A percentile compares a stretch with the other conserved stretches of the same genome.
These are phyloP conservation scores for Gobio gobio DNA, from an alignment of 2,113 vertebrate species.

Conservation along the genomic window DNA sequence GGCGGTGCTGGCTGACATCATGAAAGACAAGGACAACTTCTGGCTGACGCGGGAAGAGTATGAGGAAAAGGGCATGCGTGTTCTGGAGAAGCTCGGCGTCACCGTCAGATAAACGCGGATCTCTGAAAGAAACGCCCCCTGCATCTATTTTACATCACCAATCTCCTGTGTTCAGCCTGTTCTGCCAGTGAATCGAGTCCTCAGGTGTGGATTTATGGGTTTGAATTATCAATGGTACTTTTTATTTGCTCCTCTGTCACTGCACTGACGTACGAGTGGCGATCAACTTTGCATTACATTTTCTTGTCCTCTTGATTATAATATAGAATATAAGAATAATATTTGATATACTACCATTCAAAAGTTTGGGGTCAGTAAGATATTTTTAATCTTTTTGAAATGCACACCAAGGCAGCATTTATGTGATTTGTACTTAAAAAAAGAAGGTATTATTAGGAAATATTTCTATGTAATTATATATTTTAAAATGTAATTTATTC, in stretches of 20 bases:
- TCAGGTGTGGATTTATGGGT: conserved; percentile 41
- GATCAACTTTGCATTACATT: background rate
- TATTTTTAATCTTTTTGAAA: background rate
- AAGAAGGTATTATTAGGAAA: too few species aligned
- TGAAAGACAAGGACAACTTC: conserved; percentile 99
- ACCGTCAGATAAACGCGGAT: conserved; percentile 92
- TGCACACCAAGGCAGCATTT: background rate
- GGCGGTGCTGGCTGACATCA: conserved; percentile 96
- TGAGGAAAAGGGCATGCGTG: conserved; percentile 94
- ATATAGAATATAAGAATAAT: background rate
- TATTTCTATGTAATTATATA: too few species aligned
- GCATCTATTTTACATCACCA: conserved; percentile 63
- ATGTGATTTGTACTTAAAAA: too few species aligned
- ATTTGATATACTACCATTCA: background rate
- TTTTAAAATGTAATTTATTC: background rate
- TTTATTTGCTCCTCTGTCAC: background rate
- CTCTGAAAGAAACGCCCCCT: conserved; percentile 65
- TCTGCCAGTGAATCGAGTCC: conserved; percentile 48
- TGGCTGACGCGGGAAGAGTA: conserved; percentile 98
- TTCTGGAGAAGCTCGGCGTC: conserved; percentile 98
- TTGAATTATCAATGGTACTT: conserved; percentile 50
- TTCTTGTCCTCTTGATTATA: background rate
- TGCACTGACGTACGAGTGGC: background rate
- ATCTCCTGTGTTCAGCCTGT: conserved; percentile 57
- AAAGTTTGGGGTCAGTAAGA: background rate